A percentile compares a stretch with the other conserved stretches of the same genome.
Conservation (phyloP, 1,140 invertebrate species). For the Gryon sp. region DNA sequence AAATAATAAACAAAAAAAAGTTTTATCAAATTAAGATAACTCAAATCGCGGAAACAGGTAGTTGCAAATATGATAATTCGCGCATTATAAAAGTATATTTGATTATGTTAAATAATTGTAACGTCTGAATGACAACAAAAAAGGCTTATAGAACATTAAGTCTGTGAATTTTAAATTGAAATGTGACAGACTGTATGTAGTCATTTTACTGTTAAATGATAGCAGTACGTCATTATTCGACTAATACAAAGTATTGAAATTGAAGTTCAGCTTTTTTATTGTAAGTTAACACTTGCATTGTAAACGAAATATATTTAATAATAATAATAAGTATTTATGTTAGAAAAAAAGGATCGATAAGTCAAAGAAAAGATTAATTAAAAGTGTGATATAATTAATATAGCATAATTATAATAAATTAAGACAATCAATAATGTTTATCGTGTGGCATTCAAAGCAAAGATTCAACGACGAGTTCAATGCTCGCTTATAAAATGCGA, state of each 20-base stretch:
- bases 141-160: constrained; percentile 15
- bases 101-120: constrained; percentile 11
- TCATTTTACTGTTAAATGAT: constrained; percentile 22
- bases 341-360: too few relatives aligned
- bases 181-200: background rate
- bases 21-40: background rate
- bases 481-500: background rate
- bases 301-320: too few relatives aligned
- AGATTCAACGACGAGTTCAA: background rate
- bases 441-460: background rate
- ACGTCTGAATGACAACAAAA: constrained; percentile 3
- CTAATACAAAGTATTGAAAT: too few relatives aligned
- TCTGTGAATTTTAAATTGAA: constrained; percentile 10
- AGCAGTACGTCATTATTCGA: background rate
- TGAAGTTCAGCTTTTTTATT: too few relatives aligned
- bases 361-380: too few relatives aligned
- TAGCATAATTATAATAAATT: background rate
- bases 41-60: too few relatives aligned
- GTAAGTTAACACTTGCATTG: too few relatives aligned
- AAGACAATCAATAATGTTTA: background rate
- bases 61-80: constrained; percentile 2
- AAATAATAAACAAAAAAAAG: too few relatives aligned
- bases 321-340: too few relatives aligned
- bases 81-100: background rate
- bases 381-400: too few relatives aligned